Conservation (phyloP, 2,888 invertebrate genomes). For the Teleogryllus oceanicus region DNA sequence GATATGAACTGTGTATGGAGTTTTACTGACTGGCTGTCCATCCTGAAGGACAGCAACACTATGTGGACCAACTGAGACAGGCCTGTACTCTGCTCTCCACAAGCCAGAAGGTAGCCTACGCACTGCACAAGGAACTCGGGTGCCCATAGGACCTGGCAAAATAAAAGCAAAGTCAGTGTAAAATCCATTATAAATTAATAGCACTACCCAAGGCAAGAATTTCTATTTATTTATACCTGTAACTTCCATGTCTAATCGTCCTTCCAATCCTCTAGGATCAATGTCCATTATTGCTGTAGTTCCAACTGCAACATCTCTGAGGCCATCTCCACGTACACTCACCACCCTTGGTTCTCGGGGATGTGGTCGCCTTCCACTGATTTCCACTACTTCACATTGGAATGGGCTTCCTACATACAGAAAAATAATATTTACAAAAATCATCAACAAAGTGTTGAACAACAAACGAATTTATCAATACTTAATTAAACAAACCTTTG, state of each 20-base stretch:
- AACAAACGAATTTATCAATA: background rate
- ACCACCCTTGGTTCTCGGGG: constrained; percentile 41
- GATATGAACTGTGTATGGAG: constrained; percentile 68
- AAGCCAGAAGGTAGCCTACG: constrained; percentile 45
- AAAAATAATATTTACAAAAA: background rate
- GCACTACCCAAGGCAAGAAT: background rate
- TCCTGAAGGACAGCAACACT: constrained; percentile 64
- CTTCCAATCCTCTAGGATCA: constrained; percentile 50
- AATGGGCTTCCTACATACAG: constrained; percentile 71
- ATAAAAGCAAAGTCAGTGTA: background rate
- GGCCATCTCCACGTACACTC: constrained; percentile 46
- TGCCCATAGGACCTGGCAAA: constrained; percentile 52
- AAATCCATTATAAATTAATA: background rate
- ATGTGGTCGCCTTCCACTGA: constrained; percentile 41
- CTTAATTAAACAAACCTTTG: too few relatives aligned
- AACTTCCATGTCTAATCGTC: constrained; percentile 51
- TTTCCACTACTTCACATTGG: constrained; percentile 65
- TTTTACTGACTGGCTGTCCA: constrained; percentile 58
- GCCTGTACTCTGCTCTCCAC: constrained; percentile 70
- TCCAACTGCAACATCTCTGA: constrained; percentile 49
- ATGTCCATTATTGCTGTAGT: constrained; percentile 49
- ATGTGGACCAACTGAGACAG: constrained; percentile 71
- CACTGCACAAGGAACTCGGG: constrained; percentile 49
- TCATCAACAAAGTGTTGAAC: background rate
- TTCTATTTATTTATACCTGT: constrained; percentile 46